Conservation (phyloP, 2,888 invertebrate genomes). For the Philereme transversata region DNA sequence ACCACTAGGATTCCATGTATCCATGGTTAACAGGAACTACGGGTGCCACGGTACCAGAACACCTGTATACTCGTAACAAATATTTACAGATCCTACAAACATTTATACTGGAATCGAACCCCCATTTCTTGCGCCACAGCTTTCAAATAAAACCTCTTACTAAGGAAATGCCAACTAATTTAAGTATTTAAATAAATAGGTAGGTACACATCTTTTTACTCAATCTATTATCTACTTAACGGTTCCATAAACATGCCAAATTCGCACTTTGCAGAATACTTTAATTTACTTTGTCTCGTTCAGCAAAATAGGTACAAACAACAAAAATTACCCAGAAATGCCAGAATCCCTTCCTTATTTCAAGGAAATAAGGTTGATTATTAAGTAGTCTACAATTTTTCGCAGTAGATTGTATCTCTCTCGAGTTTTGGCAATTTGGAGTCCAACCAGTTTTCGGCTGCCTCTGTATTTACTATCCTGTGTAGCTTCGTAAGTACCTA, state of each 20-base stretch:
- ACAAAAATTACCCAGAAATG: not conserved
- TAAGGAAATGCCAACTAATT: not conserved
- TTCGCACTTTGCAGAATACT: slow-evolving; percentile 22
- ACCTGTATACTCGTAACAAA: too few species aligned
- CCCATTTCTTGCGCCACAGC: too few species aligned
- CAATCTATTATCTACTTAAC: slow-evolving; percentile 25
- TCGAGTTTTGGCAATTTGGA: slow-evolving; percentile 30
- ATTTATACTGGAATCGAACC: too few species aligned
- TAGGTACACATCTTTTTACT: slow-evolving; percentile 20
- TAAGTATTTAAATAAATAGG: not conserved
- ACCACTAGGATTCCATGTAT: too few species aligned
- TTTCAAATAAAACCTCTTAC: too few species aligned
- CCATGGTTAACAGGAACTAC: too few species aligned
- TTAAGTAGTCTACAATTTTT: slow-evolving; percentile 12
- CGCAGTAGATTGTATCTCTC: slow-evolving; percentile 29
- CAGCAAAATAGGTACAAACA: slow-evolving; percentile 7
- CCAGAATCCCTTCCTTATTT: slow-evolving; percentile 1
- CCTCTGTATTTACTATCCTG: slow-evolving; percentile 25
- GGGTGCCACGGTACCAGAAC: too few species aligned
- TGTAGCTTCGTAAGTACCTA: slow-evolving; percentile 23
- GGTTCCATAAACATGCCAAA: slow-evolving; percentile 24
- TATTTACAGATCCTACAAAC: too few species aligned
- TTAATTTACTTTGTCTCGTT: slow-evolving; percentile 21
- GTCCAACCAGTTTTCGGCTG: slow-evolving; percentile 33
- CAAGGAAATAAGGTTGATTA: slow-evolving; percentile 16